Evolutionary conservation across 2,113 vertebrate genomes (phyloP).

Genomic region (Amblyornis subalaris): DNA sequence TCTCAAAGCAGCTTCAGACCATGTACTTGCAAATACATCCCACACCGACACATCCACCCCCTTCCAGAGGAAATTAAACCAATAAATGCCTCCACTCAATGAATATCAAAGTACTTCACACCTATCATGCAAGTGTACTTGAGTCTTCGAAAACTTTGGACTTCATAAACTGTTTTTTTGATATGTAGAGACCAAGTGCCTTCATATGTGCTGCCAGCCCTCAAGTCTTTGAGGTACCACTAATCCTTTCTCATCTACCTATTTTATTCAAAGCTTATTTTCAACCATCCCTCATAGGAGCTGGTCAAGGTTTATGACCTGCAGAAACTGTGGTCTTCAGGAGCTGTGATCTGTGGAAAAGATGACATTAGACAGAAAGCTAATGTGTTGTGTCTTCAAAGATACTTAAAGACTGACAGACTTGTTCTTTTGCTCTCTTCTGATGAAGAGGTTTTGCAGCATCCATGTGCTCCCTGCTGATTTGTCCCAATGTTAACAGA

Average conservation of each 20-base stretch:
- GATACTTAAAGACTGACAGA: not conserved
- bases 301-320: not conserved
- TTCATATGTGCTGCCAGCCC: not conserved
- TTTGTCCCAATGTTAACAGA: not conserved
- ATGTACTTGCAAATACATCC: fast-evolving
- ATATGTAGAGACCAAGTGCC: not conserved
- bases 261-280: not conserved
- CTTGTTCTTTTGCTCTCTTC: not conserved
- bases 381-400: not conserved
- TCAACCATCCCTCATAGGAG: not conserved
- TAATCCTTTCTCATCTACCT: not conserved
- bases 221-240: not conserved
- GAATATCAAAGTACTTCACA: not conserved
- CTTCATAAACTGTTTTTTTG: not conserved
- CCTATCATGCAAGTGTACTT: not conserved
- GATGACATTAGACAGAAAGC: not conserved
- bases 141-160: not conserved
- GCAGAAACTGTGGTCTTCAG: not conserved
- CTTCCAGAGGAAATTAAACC: not conserved
- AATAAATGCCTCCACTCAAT: not conserved
- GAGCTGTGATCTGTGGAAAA: not conserved
- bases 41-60: fast-evolving
- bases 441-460: not conserved
- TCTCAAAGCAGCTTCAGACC: not conserved
- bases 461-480: not conserved